Evolutionary conservation across 1,140 invertebrate genomes (phyloP).

Genomic region (Sarcophaga bullata): DNA sequence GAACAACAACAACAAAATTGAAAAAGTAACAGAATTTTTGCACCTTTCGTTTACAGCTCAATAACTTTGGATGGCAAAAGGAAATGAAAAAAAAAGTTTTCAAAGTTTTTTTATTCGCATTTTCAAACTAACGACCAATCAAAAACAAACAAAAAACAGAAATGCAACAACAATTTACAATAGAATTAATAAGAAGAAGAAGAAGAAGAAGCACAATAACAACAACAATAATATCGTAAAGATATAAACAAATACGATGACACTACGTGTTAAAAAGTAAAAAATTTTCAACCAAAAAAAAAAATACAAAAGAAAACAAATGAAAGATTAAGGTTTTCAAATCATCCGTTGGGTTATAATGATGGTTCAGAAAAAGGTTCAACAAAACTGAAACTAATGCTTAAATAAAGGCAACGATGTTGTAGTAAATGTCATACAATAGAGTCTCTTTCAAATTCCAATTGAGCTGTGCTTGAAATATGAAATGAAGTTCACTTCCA

Average conservation of each 20-base stretch:
- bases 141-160: not conserved
- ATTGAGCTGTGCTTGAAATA: too few relatives aligned
- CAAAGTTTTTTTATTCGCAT: not conserved
- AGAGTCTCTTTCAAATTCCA: too few relatives aligned
- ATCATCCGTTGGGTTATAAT: too few relatives aligned
- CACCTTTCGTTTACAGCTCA: slow-evolving; percentile 3
- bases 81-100: not conserved
- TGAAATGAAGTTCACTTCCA: too few relatives aligned
- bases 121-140: not conserved
- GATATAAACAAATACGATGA: too few relatives aligned
- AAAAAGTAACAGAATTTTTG: not conserved
- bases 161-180: not conserved
- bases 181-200: not conserved
- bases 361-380: too few relatives aligned
- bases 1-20: too few relatives aligned
- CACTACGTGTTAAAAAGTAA: not conserved
- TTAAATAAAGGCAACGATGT: too few relatives aligned
- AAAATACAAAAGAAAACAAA: not conserved
- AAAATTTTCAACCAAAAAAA: not conserved
- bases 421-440: too few relatives aligned
- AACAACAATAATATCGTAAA: not conserved
- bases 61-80: not conserved
- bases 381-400: too few relatives aligned
- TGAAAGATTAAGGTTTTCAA: not conserved
- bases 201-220: not conserved